Base-by-base conservation (phyloP, 1,140 invertebrate species). In the Meloidogyne floridensis region DNA sequence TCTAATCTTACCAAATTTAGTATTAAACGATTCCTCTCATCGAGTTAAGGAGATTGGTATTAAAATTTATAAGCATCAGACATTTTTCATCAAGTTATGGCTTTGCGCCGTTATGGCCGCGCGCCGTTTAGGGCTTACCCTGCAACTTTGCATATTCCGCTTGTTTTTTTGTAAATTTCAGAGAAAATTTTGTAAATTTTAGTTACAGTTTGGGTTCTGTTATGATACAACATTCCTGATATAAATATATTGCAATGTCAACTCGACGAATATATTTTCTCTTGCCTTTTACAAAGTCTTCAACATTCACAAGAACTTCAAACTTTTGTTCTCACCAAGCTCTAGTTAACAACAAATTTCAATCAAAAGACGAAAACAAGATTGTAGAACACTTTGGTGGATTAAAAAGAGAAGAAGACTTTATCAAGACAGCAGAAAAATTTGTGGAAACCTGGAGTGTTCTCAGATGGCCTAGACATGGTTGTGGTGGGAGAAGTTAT, bases 381-480 rank as follows among this genome's bases (percentile, higher is more conserved):
- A 65, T 65, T n/a, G n/a, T 65, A 6, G 59, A 65, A n/a, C n/a
- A 65, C n/a, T 65, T 65, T 65, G 59, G 59, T 65, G 59, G 59
- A 7, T n/a, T 65, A 5, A 65, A 65, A 65, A 3, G n/a, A 8
- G n/a, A 65, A 1, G 51, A 70, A 51, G 13, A 13, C 13, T 18
- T 9, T 20, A 32, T n/a, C 47, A 79, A 75, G 32, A 6, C 70
- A 13, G 70, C 77, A 4, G 88, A 86, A 82, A 82, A 87, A 56
- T 32, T 89, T n/a, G 84, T 87, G 3, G 75, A 83, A 20, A 42
- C 77, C 53, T 89, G 88, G 88, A 75, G 84, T 20, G 83, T 88
- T 13, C 11, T 90, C 3, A 53, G 82, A 18, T 83, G 84, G 82
- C 88, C 88, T 54, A 81, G 80, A 59, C 75, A 83, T 15, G 75